Conservation (phyloP, 2,113 vertebrate genomes). For the Xiphophorus hellerii region DNA sequence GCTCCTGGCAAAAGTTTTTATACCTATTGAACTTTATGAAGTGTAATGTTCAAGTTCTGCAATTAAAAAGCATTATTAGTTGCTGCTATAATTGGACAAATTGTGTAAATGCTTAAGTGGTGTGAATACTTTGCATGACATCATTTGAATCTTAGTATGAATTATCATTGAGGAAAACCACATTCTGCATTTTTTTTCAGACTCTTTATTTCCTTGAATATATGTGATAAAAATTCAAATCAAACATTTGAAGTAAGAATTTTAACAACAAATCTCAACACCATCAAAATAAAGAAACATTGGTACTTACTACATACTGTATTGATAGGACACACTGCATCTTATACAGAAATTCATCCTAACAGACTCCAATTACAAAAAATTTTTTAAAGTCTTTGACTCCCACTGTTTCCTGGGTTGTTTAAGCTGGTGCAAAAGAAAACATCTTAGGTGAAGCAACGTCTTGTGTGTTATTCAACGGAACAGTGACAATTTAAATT, state of each 20-base stretch:
- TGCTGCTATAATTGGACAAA: not conserved
- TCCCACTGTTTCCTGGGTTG: constrained; percentile 82
- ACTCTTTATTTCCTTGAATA: constrained; percentile 92
- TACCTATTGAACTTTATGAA: not conserved
- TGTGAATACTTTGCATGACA: not conserved
- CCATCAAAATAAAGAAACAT: constrained; percentile 98
- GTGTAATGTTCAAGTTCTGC: not conserved
- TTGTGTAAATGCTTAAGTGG: not conserved
- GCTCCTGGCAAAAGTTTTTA: not conserved
- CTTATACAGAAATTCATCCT: constrained; percentile 86
- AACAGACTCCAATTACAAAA: constrained; percentile 96
- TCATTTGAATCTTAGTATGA: not conserved
- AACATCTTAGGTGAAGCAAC: constrained; percentile 57
- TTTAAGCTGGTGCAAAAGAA: constrained; percentile 72
- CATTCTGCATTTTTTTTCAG: constrained; percentile 91
- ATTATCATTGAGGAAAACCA: constrained; percentile 70
- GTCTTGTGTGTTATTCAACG: constrained; percentile 64
- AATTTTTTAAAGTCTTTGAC: constrained; percentile 85
- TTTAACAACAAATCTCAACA: constrained; percentile 98
- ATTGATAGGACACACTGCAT: constrained; percentile 87
- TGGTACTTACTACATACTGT: constrained; percentile 86
- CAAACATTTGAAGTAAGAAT: constrained; percentile 97
- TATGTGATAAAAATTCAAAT: constrained; percentile 98
- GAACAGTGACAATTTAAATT: constrained; percentile 48
- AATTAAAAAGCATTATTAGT: not conserved